Conservation (phyloP, 2,888 invertebrate genomes). For the Drosophila subsilvestris region DNA sequence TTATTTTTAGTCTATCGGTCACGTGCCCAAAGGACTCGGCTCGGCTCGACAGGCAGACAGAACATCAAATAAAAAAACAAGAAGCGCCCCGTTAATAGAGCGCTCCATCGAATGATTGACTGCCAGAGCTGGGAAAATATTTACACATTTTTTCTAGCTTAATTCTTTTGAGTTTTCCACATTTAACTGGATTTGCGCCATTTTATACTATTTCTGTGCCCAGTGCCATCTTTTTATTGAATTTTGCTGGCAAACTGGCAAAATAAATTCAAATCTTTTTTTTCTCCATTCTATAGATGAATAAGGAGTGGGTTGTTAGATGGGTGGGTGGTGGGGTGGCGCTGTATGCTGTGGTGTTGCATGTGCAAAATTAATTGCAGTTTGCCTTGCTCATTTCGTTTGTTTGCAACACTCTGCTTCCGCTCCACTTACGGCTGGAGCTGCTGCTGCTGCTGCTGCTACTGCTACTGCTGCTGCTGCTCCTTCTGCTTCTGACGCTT, state of each 20-base stretch:
- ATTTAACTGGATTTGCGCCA: constrained; percentile 8
- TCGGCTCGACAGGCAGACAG: not conserved
- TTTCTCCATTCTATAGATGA: not conserved
- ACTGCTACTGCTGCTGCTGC: constrained; percentile 3
- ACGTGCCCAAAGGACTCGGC: constrained; percentile 24
- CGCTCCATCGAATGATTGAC: constrained; percentile 9
- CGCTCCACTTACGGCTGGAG: constrained; percentile 65
- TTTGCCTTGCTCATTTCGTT: constrained; percentile 31
- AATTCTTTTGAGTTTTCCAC: constrained; percentile 3
- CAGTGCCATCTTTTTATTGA: constrained; percentile 14
- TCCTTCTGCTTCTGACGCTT: constrained; percentile 9
- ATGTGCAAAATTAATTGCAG: constrained; percentile 39
- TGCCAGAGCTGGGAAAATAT: constrained; percentile 15
- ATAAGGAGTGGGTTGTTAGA: not conserved
- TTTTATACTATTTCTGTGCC: not conserved
- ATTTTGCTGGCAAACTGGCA: constrained; percentile 32
- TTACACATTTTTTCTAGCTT: constrained; percentile 8
- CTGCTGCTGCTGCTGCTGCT: not conserved
- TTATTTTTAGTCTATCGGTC: constrained; percentile 42
- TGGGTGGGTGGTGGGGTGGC: not conserved
- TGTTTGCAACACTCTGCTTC: constrained; percentile 50
- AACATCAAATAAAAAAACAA: not conserved
- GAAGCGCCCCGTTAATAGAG: not conserved
- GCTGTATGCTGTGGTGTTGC: constrained; percentile 4
- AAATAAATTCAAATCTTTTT: constrained; percentile 29